Conservation (phyloP, 2,797 vertebrate species). For the Sciurus carolinensis region DNA sequence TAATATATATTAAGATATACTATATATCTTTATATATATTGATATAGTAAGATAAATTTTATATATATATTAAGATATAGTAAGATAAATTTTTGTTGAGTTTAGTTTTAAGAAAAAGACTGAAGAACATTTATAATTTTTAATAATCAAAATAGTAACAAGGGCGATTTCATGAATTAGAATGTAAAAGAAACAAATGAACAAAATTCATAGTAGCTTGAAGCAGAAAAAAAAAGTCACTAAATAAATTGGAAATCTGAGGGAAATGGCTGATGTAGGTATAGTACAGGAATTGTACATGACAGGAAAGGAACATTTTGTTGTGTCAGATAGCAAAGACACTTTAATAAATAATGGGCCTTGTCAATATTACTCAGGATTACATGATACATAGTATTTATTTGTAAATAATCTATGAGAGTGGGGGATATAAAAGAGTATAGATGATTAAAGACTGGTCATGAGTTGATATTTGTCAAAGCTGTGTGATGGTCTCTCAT, state of each 20-base stretch:
- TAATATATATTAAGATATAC: too few species aligned
- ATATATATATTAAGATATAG: too few species aligned
- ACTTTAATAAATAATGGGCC: background rate
- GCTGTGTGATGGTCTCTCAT: background rate
- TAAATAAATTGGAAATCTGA: constrained; percentile 19
- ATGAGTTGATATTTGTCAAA: constrained; percentile 32
- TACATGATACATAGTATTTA: constrained; percentile 48
- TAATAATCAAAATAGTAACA: constrained; percentile 43
- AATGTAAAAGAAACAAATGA: background rate
- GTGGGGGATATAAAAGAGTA: too few species aligned
- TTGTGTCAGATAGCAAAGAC: background rate
- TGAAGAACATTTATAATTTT: background rate
- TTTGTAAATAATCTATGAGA: constrained; percentile 45
- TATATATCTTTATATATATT: too few species aligned
- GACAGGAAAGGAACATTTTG: background rate
- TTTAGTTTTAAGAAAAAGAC: constrained; percentile 44
- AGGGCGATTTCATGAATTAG: background rate
- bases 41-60: background rate
- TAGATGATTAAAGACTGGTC: background rate
- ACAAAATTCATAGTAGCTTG: background rate
- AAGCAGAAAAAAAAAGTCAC: background rate
- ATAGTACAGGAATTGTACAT: background rate
- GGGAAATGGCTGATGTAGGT: background rate
- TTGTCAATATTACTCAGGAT: constrained; percentile 39
- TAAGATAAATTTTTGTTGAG: constrained; percentile 6